Conservation (phyloP, 2,888 invertebrate genomes). For the Hypomecis punctinalis region DNA sequence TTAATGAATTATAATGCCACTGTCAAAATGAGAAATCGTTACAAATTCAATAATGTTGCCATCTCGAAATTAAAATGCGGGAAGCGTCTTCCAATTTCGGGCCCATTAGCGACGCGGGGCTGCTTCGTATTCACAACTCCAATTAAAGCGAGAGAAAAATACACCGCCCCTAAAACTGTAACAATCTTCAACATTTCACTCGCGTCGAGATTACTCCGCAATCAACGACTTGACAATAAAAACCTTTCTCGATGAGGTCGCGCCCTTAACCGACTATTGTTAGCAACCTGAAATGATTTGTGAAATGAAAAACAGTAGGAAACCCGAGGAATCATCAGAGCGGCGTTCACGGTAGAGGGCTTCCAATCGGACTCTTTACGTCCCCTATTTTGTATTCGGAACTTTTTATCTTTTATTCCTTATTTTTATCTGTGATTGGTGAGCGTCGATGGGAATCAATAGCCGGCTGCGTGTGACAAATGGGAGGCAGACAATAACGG, state of each 20-base stretch:
- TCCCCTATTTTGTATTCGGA: constrained; percentile 14
- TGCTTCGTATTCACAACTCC: constrained; percentile 61
- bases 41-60: constrained; percentile 50
- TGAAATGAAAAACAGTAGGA: constrained; percentile 52
- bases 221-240: constrained; percentile 54
- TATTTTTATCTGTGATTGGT: constrained; percentile 34
- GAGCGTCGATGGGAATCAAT: constrained; percentile 45
- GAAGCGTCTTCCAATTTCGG: constrained; percentile 58
- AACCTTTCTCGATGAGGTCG: constrained; percentile 50
- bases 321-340: constrained; percentile 42
- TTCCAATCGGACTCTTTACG: constrained; percentile 51
- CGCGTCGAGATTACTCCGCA: constrained; percentile 48
- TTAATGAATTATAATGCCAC: constrained; percentile 30
- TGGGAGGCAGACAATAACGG: constrained; percentile 38
- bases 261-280: constrained; percentile 39
- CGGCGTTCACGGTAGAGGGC: constrained; percentile 53
- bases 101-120: constrained; percentile 52
- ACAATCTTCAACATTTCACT: constrained; percentile 48
- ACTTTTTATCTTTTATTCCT: constrained; percentile 34
- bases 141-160: constrained; percentile 61
- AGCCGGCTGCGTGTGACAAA: constrained; percentile 51
- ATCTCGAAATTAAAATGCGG: constrained; percentile 65
- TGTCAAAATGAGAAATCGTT: constrained; percentile 45
- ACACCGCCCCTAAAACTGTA: constrained; percentile 41
- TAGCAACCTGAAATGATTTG: constrained; percentile 48